Evolutionary conservation across 2,888 invertebrate species (phyloP).

Genomic region (Aphodius granarius): DNA sequence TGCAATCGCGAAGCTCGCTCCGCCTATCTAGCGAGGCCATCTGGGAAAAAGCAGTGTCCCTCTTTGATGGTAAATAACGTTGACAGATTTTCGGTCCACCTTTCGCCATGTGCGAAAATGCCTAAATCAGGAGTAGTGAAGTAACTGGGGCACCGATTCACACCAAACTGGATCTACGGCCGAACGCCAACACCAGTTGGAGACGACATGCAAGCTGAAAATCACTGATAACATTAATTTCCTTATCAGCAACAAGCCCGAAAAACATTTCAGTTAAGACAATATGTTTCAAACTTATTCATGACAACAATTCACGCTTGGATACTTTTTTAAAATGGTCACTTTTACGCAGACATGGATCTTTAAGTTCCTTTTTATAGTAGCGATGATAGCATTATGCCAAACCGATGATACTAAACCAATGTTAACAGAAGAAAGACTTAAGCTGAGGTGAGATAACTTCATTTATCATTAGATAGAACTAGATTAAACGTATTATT

Average conservation of each 20-base stretch:
- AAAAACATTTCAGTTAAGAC: conserved; percentile 12
- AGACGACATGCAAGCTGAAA: conserved; percentile 20
- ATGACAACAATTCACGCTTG: conserved; percentile 26
- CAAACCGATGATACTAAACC: conserved; percentile 23
- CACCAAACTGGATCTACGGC: neutral
- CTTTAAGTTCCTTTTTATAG: conserved; percentile 8
- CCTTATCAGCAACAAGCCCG: neutral
- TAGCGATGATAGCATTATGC: conserved; percentile 13
- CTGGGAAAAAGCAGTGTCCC: conserved; percentile 14
- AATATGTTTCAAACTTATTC: conserved; percentile 29
- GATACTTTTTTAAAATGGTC: conserved; percentile 21
- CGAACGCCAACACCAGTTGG: neutral
- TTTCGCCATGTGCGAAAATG: conserved; percentile 9
- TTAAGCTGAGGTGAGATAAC: conserved; percentile 36
- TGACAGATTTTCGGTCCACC: conserved; percentile 16
- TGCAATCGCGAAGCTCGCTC: conserved; percentile 2
- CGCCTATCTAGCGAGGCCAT: conserved; percentile 15
- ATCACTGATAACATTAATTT: conserved; percentile 17
- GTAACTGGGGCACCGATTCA: neutral
- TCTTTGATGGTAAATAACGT: conserved; percentile 11
- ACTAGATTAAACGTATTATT: neutral
- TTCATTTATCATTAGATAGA: neutral
- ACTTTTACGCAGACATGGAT: conserved; percentile 15
- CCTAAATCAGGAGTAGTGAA: conserved; percentile 20
- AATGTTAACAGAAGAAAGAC: conserved; percentile 39